A percentile compares a stretch with the other conserved stretches of the same genome.
These are phyloP conservation scores for Chesias legatella DNA, from an alignment of 2,888 invertebrate species.

Conservation along the genomic window DNA sequence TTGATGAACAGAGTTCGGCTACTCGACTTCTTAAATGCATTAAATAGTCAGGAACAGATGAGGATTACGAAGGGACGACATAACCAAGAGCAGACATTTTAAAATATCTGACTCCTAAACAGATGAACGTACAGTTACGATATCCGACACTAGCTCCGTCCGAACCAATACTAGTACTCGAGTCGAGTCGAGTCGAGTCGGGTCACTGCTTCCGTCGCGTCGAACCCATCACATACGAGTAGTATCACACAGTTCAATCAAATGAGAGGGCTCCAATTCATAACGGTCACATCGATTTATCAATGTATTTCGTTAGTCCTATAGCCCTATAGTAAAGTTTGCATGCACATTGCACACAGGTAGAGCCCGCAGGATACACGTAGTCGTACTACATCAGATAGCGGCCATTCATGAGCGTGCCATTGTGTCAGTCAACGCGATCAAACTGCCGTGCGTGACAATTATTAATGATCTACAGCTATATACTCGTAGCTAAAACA, in stretches of 20 bases:
- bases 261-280: too few relatives aligned
- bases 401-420: conserved; percentile 10
- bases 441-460: conserved; percentile 4
- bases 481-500: too few relatives aligned
- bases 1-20: too few relatives aligned
- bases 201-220: too few relatives aligned
- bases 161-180: too few relatives aligned
- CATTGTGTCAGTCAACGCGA: conserved; percentile 9
- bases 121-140: not conserved
- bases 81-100: conserved; percentile 16
- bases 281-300: too few relatives aligned
- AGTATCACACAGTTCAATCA: too few relatives aligned
- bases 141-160: not conserved
- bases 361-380: conserved; percentile 2
- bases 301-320: too few relatives aligned
- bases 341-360: too few relatives aligned
- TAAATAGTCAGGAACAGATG: conserved; percentile 12
- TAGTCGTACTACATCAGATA: conserved; percentile 10
- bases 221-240: too few relatives aligned
- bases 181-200: too few relatives aligned
- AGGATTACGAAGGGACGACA: not conserved
- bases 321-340: too few relatives aligned
- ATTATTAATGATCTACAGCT: conserved; percentile 5
- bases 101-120: conserved; percentile 12
- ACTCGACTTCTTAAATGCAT: conserved; percentile 1